Base-by-base conservation (phyloP, 2,113 vertebrate species). In the Ramphastos sulfuratus region DNA sequence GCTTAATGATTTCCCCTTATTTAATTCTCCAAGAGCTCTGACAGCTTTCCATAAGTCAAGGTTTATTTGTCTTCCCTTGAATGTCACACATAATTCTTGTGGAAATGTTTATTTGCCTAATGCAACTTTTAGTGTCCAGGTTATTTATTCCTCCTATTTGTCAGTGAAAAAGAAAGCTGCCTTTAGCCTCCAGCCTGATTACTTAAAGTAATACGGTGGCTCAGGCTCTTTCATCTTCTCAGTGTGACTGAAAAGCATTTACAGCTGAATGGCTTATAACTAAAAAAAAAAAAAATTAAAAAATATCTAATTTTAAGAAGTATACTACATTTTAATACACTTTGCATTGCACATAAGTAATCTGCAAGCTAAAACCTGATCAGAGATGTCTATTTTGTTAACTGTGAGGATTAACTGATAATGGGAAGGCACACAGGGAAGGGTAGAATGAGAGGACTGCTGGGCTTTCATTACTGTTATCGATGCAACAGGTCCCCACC, bases 91-190 rank as follows among this genome's bases (percentile, higher is more conserved):
- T 97, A 98, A 98, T 97, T 98, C 97, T 97, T 97, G 94, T 93
- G 89, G 94, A 98, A 97, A 98, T 97, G 96, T 98, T 98, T 98
- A 98, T 98, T 98, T 98, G 97, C 97, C 96, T 98, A 98, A 98
- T 97, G 97, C 97, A 98, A 97, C 97, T 97, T 98, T 97, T 97
- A 98, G 97, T 96, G 96, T 97, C 96, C 56, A 77, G 94, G 92
- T 98, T 97, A 98, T 98, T 98, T 98, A 98, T 98, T 97, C 86
- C 91, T 87, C 90, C 90, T 95, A 96, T 98, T 98, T 98, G 91
- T 98, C 97, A 97, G 95, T 97, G 95, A 54, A 85, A 95, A 96
- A 73, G 91, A 94, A 96, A 93, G 90, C 85, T 94, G 93, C 96
- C 96, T 93, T 96, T 94, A 97, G 95, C 96, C 95, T 95, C 87